A percentile compares a stretch with the other conserved stretches of the same genome.
These are phyloP conservation scores for Trinorchestia longiramus DNA, from an alignment of 1,140 invertebrate genomes.

Conservation along the genomic window DNA sequence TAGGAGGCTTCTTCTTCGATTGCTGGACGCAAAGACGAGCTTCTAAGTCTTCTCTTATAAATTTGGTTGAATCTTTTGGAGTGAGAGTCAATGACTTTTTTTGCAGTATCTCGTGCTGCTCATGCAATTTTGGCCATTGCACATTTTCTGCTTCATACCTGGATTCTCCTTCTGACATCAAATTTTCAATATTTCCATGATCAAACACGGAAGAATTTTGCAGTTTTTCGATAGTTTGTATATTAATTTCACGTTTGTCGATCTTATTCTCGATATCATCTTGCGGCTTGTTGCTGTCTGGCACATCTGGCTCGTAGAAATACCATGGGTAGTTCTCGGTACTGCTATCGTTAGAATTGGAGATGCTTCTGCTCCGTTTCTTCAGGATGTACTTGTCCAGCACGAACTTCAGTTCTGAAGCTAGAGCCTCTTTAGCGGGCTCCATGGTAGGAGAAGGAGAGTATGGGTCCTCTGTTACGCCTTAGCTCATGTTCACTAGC, in stretches of 20 bases:
- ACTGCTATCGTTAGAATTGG: too few relatives aligned
- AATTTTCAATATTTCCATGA: not conserved
- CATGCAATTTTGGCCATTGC: not conserved
- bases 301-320: constrained; percentile 31
- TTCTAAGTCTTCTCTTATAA: not conserved
- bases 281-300: not conserved
- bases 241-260: not conserved
- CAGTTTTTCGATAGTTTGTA: not conserved
- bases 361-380: not conserved
- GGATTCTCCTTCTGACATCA: not conserved
- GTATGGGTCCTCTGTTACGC: not conserved
- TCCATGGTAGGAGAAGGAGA: not conserved
- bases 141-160: not conserved
- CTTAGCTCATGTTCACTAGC: not conserved
- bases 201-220: not conserved
- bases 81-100: not conserved
- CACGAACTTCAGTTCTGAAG: constrained; percentile 33
- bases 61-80: not conserved
- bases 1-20: constrained; percentile 21
- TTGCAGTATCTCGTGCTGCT: not conserved
- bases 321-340: not conserved
- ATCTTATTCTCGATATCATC: not conserved
- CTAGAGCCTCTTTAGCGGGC: constrained; percentile 19
- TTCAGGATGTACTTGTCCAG: constrained; percentile 27
- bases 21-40: not conserved